phyloP scores from a whole-genome alignment of 2,888 invertebrate species.

The Scaptomyza tumidula region DNA sequence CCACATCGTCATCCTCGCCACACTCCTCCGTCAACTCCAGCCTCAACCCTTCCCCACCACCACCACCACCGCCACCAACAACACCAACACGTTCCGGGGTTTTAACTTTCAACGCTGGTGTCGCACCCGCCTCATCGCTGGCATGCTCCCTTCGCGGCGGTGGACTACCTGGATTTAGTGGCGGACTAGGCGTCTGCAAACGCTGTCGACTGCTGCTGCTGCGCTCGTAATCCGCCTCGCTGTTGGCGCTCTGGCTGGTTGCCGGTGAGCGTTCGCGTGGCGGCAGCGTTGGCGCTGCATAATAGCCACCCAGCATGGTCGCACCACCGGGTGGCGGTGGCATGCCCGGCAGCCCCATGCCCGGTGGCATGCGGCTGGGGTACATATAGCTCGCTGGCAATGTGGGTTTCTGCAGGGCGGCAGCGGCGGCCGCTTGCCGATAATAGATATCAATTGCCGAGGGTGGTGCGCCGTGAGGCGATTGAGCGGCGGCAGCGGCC shows the following conservation, averaged over 20 bases:
- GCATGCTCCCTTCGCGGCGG: slow-evolving; percentile 59
- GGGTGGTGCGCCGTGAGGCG: slow-evolving; percentile 87
- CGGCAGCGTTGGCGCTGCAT: slow-evolving; percentile 82
- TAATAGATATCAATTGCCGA: slow-evolving; percentile 92
- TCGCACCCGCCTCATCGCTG: not conserved
- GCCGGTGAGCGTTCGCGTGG: slow-evolving; percentile 68
- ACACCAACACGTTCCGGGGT: slow-evolving; percentile 20
- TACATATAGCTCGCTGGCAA: slow-evolving; percentile 88
- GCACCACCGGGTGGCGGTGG: slow-evolving; percentile 68
- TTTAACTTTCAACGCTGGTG: slow-evolving; percentile 2
- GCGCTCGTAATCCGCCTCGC: slow-evolving; percentile 69
- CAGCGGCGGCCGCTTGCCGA: slow-evolving; percentile 90
- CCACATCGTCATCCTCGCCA: slow-evolving; percentile 11
- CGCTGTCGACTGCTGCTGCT: slow-evolving; percentile 71
- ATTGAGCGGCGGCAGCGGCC: slow-evolving; percentile 85
- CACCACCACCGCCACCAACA: not conserved
- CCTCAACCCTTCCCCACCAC: not conserved
- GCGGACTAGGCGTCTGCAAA: slow-evolving; percentile 81
- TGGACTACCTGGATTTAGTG: slow-evolving; percentile 84
- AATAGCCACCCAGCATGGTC: slow-evolving; percentile 85
- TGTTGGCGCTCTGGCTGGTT: slow-evolving; percentile 71
- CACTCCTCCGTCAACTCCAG: slow-evolving; percentile 7
- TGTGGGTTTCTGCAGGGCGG: slow-evolving; percentile 93
- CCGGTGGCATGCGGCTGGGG: slow-evolving; percentile 84
- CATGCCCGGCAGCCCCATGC: slow-evolving; percentile 77